phyloP scores from a whole-genome alignment of 2,797 vertebrate genomes.

The Meda fulgida region DNA sequence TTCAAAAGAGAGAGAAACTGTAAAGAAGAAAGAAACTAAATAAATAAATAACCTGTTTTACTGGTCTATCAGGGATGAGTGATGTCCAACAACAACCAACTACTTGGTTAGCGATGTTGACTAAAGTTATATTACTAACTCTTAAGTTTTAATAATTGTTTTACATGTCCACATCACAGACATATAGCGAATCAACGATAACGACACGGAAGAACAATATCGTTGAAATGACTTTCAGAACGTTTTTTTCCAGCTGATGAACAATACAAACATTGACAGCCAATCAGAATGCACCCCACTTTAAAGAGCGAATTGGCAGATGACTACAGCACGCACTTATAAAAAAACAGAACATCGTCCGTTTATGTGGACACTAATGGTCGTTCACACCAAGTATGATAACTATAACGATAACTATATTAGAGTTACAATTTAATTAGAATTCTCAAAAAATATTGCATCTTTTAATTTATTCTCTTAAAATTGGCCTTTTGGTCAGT shows the following conservation, averaged over 20 bases:
- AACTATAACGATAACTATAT: too few relatives aligned
- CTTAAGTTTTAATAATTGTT: background rate
- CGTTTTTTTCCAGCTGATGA: background rate
- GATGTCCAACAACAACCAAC: background rate
- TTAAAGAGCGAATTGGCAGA: background rate
- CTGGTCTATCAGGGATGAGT: background rate
- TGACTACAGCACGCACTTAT: too few relatives aligned
- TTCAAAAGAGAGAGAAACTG: slow-evolving; percentile 41
- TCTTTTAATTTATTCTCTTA: background rate
- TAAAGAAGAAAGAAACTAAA: slow-evolving; percentile 1
- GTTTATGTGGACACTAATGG: background rate
- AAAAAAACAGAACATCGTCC: too few relatives aligned
- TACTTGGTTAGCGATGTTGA: background rate
- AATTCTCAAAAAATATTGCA: background rate
- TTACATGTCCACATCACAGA: background rate
- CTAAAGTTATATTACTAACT: too few relatives aligned
- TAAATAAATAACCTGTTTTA: background rate
- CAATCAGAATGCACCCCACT: background rate
- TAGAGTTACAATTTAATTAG: background rate
- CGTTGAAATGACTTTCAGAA: background rate
- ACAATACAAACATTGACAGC: background rate
- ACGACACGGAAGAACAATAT: background rate
- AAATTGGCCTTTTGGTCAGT: background rate
- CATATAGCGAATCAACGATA: background rate
- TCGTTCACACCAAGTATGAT: too few relatives aligned